Evolutionary conservation across 1,140 invertebrate genomes (phyloP).

Genomic region (Cyrtorhinus lividipennis): DNA sequence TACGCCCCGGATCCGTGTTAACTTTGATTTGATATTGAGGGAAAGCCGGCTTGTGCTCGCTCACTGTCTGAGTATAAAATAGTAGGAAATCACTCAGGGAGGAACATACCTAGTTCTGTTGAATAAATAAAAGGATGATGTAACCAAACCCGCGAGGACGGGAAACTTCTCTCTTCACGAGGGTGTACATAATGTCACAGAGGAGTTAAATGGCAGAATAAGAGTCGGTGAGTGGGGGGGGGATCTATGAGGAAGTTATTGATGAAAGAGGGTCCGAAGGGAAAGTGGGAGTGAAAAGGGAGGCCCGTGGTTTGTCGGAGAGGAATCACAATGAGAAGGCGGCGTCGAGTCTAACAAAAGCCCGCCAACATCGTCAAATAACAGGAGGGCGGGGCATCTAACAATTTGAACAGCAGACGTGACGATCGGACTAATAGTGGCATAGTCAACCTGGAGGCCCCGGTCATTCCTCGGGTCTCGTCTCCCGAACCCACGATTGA

Average conservation of each 20-base stretch:
- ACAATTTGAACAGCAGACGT: slow-evolving; percentile 6
- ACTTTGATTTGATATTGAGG: too few species aligned
- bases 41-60: too few species aligned
- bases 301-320: not conserved
- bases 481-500: not conserved
- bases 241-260: not conserved
- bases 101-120: too few species aligned
- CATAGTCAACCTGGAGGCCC: not conserved
- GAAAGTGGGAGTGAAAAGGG: slow-evolving; percentile 15
- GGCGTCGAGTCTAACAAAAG: not conserved
- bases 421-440: slow-evolving; percentile 1
- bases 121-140: too few species aligned
- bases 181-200: too few species aligned
- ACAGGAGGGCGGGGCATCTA: not conserved
- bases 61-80: too few species aligned
- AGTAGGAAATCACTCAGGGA: too few species aligned
- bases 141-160: too few species aligned
- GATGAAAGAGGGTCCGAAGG: not conserved
- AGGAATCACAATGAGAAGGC: slow-evolving; percentile 5
- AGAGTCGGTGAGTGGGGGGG: too few species aligned
- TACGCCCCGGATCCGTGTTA: too few species aligned
- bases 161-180: too few species aligned
- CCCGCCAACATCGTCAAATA: slow-evolving; percentile 4
- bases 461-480: not conserved
- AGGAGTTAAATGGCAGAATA: too few species aligned